Conservation (phyloP, 2,113 vertebrate genomes). For the Oceanites oceanicus region DNA sequence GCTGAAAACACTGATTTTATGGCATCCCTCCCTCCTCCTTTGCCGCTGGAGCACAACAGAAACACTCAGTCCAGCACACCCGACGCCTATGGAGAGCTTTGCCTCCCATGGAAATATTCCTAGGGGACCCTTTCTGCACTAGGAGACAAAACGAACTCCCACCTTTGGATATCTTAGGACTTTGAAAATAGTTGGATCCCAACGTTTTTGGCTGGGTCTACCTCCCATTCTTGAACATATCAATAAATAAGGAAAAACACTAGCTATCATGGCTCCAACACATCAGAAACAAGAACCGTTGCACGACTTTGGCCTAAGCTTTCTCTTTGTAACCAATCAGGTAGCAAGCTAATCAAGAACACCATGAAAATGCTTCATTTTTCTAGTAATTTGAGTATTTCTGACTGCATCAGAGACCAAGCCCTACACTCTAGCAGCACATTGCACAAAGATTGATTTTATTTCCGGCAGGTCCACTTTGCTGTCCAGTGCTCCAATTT, state of each 20-base stretch:
- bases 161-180: not conserved
- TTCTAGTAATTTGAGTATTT: conserved; percentile 31
- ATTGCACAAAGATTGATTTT: not conserved
- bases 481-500: not conserved
- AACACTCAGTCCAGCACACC: not conserved
- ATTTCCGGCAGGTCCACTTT: conserved; percentile 10
- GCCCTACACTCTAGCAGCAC: not conserved
- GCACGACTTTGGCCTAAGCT: not conserved
- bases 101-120: not conserved
- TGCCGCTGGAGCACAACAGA: not conserved
- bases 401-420: conserved; percentile 24
- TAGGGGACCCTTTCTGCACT: not conserved
- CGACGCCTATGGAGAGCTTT: not conserved
- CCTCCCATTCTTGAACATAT: not conserved
- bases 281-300: not conserved
- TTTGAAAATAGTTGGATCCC: not conserved
- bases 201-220: not conserved
- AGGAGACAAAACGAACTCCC: not conserved
- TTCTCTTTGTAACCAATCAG: not conserved
- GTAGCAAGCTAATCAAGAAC: not conserved
- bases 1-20: not conserved
- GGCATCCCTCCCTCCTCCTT: not conserved
- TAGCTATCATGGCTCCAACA: not conserved
- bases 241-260: not conserved
- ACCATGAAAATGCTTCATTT: not conserved